phyloP scores from a whole-genome alignment of 2,888 invertebrate species.

The Seira ritae region DNA sequence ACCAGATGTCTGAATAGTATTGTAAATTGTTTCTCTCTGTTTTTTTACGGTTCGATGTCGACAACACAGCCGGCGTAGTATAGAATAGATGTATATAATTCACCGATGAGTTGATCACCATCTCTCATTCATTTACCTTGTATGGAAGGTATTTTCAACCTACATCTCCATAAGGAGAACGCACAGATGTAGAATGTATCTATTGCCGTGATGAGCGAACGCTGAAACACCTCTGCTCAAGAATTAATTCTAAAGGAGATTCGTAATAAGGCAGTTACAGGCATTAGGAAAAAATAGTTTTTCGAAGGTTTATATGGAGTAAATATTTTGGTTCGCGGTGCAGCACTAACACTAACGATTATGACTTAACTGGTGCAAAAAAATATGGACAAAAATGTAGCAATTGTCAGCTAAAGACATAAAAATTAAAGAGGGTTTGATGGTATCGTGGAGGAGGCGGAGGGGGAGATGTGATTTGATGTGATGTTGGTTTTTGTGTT shows the following conservation, averaged over 20 bases:
- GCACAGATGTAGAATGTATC: slow-evolving; percentile 44
- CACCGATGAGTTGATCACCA: slow-evolving; percentile 26
- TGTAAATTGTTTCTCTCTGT: slow-evolving; percentile 13
- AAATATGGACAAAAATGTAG: background rate
- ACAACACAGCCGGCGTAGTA: slow-evolving; percentile 36
- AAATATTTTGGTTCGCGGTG: background rate
- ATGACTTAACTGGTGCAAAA: background rate
- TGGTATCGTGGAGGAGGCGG: slow-evolving; percentile 34
- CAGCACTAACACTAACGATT: background rate
- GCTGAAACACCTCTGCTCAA: background rate
- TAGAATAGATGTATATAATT: background rate
- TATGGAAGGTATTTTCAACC: slow-evolving; percentile 57
- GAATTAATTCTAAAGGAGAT: background rate
- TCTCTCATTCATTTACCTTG: slow-evolving; percentile 38
- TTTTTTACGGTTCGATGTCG: slow-evolving; percentile 32
- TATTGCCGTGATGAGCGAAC: slow-evolving; percentile 11
- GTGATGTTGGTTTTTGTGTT: background rate
- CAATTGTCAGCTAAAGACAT: background rate
- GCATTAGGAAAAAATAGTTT: slow-evolving; percentile 10
- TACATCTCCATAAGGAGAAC: slow-evolving; percentile 50
- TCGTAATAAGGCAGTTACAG: slow-evolving; percentile 29
- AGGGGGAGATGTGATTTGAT: slow-evolving; percentile 25
- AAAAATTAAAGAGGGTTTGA: background rate
- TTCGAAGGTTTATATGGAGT: background rate
- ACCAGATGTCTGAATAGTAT: slow-evolving; percentile 49